Evolutionary conservation across 2,888 invertebrate genomes (phyloP).

Genomic region (Synergus laeviventris): DNA sequence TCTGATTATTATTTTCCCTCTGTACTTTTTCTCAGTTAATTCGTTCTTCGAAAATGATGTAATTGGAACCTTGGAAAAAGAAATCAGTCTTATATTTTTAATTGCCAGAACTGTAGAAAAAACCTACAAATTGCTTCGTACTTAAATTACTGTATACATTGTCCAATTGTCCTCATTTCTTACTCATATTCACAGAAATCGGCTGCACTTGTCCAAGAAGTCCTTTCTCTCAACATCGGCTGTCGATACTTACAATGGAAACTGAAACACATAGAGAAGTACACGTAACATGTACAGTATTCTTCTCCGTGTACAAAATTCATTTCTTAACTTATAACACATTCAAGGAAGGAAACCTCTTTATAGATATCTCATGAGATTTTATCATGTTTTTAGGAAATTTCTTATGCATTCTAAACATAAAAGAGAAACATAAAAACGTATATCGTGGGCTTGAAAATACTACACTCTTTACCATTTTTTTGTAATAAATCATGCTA

Average conservation of each 20-base stretch:
- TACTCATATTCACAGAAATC: slow-evolving; percentile 11
- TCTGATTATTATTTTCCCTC: no score
- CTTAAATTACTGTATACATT: neutral
- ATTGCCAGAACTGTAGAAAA: neutral
- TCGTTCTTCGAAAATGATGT: neutral
- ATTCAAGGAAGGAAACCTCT: slow-evolving; percentile 15
- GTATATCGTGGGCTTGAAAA: neutral
- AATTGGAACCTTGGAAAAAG: neutral
- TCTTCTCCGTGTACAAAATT: neutral
- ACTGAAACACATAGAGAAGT: neutral
- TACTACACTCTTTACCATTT: neutral
- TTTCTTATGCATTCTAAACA: neutral
- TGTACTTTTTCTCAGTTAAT: neutral
- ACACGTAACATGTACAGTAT: neutral
- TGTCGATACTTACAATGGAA: neutral
- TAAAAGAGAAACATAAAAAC: neutral
- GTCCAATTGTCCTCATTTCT: neutral
- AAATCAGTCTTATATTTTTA: neutral
- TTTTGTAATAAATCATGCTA: neutral
- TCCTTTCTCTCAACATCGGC: slow-evolving; percentile 20
- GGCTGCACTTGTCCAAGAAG: slow-evolving; percentile 21
- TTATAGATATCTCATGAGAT: neutral
- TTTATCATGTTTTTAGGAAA: neutral
- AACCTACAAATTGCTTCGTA: neutral
- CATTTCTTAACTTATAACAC: neutral